Percentiles rank a stretch among this genome's conserved stretches.
Conservation (phyloP, 2,888 invertebrate species). For the Macropis europaea region DNA sequence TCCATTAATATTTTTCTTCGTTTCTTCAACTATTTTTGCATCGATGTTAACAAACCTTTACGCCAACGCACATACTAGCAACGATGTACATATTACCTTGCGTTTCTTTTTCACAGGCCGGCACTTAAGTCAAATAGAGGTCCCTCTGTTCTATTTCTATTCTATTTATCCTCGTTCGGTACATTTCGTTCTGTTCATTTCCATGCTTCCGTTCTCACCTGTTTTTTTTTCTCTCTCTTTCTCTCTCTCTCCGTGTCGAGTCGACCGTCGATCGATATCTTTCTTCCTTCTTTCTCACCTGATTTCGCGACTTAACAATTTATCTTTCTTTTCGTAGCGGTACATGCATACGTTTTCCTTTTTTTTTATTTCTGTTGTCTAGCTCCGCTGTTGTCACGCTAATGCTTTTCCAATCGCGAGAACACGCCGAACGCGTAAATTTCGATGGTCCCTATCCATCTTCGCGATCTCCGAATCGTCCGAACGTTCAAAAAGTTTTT, state of each 20-base stretch:
- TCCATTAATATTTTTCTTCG: conserved; percentile 44
- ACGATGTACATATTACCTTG: conserved; percentile 34
- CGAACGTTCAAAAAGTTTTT: no score
- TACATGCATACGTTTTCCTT: conserved; percentile 54
- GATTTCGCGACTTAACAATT: conserved; percentile 34
- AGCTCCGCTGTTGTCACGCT: conserved; percentile 46
- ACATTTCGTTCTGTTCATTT: conserved; percentile 47
- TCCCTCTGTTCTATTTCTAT: conserved; percentile 64
- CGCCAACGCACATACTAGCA: conserved; percentile 29
- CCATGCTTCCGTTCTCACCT: no score
- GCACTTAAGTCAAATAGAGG: conserved; percentile 61
- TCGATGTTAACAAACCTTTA: conserved; percentile 56
- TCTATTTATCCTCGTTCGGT: conserved; percentile 58
- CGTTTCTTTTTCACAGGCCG: conserved; percentile 64
- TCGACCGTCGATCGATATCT: conserved; percentile 12
- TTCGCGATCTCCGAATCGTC: no score
- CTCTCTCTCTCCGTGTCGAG: conserved; percentile 18
- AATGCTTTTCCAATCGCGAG: conserved; percentile 31
- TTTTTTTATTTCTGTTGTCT: conserved; percentile 54
- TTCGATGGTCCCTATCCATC: no score
- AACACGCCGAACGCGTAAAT: background rate
- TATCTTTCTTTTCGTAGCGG: conserved; percentile 52
- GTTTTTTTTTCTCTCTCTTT: no score
- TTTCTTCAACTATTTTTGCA: conserved; percentile 27
- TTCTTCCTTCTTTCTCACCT: conserved; percentile 1